Evolutionary conservation across 2,797 vertebrate species (phyloP), one percentile per base, ranked within the genome.

Genomic region (Nyctalus aviator): DNA sequence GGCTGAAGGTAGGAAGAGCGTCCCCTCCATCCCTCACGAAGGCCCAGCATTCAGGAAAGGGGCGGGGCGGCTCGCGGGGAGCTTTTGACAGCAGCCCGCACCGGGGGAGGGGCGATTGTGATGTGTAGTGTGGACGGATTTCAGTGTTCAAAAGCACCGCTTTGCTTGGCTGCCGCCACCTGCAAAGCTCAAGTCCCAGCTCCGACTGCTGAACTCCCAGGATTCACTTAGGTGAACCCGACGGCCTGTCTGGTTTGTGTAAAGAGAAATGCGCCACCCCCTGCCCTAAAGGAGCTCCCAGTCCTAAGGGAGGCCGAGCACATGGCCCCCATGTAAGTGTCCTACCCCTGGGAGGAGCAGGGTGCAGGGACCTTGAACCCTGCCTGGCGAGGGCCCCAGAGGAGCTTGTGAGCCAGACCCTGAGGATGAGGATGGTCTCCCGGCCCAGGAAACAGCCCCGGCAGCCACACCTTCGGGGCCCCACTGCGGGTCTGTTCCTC

Each of bases 1-100:
- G 99, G 98, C 98, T 99, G 55, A 99, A 99, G 99, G 99, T 99
- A 99, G 88, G 98, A 93, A 88, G 46, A 44, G 0, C 0, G 11
- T 76, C 32, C 27, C 13, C 23, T 69, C 55, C 7, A 53, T 90
- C 88, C 66, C 76, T 94, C 73, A 55, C 78, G 90, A 10, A 13
- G 23, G 30, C 32, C n/a, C 27, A 62, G 2, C 82, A 69, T 37
- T 17, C n/a, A 25, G 79, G 81, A 83, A 94, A 69, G 55, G 83
- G 64, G 68, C n/a, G 48, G 46, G 73, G 18, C 14, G 7, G 1
- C 85, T 32, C 9, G 30, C 44, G 69, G 37, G 48, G 32, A 95
- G 75, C n/a, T 79, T 85, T 27, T 2, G 25, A 6, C 57, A 6
- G 57, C 25, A 27, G 57, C 57, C 57, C 25, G 1, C 25, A 27